These are phyloP conservation scores for Chrysocyon brachyurus DNA, from an alignment of 2,797 vertebrate genomes.

Conservation along the genomic window DNA sequence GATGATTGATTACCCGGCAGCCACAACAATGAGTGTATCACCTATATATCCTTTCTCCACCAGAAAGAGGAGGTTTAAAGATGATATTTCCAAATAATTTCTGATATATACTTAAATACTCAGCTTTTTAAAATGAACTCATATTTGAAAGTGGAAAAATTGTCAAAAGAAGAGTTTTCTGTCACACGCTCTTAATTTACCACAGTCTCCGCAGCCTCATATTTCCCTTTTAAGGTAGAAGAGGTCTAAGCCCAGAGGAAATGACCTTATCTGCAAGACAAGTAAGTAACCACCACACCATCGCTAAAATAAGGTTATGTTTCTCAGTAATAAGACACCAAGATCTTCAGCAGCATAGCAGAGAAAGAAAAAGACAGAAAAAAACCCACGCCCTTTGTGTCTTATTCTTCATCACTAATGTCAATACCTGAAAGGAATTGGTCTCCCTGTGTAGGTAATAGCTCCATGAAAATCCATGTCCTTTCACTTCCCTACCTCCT, in stretches of 20 bases:
- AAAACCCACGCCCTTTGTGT: constrained; percentile 40
- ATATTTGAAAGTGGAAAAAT: background rate
- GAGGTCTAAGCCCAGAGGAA: constrained; percentile 51
- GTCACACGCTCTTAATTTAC: background rate
- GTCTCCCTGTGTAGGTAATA: background rate
- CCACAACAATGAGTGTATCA: background rate
- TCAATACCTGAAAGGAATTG: background rate
- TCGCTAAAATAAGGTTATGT: background rate
- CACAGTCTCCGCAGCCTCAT: background rate
- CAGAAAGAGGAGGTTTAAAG: background rate
- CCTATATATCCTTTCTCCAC: background rate
- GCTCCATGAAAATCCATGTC: background rate
- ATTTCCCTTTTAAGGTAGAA: background rate
- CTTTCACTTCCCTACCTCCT: background rate
- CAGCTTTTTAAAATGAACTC: background rate
- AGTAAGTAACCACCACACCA: constrained; percentile 35
- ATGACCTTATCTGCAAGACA: constrained; percentile 33
- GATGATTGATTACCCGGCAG: background rate
- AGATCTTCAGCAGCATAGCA: background rate
- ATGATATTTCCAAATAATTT: constrained; percentile 10
- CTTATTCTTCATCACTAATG: background rate
- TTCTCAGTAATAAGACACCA: constrained; percentile 62
- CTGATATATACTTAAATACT: background rate
- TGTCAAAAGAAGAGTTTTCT: constrained; percentile 13
- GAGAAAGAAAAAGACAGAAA: background rate